Evolutionary conservation across 2,888 invertebrate genomes (phyloP), one percentile per base, ranked within the genome.

Genomic region (Meloe dianella): DNA sequence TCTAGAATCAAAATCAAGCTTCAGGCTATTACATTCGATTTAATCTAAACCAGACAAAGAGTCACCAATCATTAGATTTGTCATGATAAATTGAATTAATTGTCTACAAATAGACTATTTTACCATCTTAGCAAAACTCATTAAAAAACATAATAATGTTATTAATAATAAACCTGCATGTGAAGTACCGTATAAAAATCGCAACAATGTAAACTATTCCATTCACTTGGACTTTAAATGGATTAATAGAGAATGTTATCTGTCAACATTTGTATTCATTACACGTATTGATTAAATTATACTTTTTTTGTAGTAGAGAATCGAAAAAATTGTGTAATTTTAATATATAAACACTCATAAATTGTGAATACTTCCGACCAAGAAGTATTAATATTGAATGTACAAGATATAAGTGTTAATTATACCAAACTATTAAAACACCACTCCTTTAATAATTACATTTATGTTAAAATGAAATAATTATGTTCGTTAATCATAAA

Each of bases 191-290:
- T 27, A 64, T 47, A 67, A 67, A 64, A 64, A 67, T 61, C 51
- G 63, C 64, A 64, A 63, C 60, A 64, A 61, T 64, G 57, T 60
- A 38, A 63, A 60, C 60, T 27, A 59, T 24, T 54, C 67, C 70
- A 63, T 70, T 70, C 70, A 70, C 70, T 67, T 67, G 63, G 56
- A 56, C 69, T 63, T 24, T 69, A 68, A 68, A 68, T 59, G 65
- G 68, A 60, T 38, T 63, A 63, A 65, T 62, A 57, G 57, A 38
- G 64, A 63, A 54, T 61, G 61, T 67, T 65, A 60, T 22, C 51
- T 61, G 60, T 67, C 64, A 56, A 65, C 60, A 24, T 59, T 60
- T 38, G 65, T 51, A 69, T 61, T 61, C 60, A 24, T 35, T 58
- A 24, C 70, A 69, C 67, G 67, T 67, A 62, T 57, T 41, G 51